These are phyloP conservation scores for Zeus faber DNA, from an alignment of 2,113 vertebrate species.

Conservation along the genomic window DNA sequence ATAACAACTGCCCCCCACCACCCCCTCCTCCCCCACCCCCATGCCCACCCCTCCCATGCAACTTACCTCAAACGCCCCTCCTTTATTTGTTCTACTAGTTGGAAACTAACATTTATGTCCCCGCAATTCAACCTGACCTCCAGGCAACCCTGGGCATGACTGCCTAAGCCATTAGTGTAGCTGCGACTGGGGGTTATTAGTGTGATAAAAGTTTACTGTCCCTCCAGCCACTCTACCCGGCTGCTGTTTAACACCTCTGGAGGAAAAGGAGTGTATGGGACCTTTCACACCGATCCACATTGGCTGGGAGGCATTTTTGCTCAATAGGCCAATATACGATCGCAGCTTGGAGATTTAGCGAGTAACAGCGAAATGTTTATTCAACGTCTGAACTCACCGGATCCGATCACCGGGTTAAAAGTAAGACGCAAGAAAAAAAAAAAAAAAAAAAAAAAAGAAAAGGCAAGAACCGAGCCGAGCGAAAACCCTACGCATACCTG, in stretches of 20 bases:
- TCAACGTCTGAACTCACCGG: slow-evolving; percentile 15
- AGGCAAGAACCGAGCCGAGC: slow-evolving; percentile 8
- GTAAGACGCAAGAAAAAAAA: too few species aligned
- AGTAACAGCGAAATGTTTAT: slow-evolving; percentile 23
- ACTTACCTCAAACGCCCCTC: slow-evolving; percentile 53
- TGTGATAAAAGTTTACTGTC: slow-evolving; percentile 74
- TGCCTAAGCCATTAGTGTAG: slow-evolving; percentile 67
- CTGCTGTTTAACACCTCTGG: slow-evolving; percentile 63
- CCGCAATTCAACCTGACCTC: slow-evolving; percentile 78
- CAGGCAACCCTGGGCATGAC: slow-evolving; percentile 62
- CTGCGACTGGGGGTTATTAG: slow-evolving; percentile 67
- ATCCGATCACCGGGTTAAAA: too few species aligned
- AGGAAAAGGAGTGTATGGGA: slow-evolving; percentile 38
- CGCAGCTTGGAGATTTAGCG: slow-evolving; percentile 11
- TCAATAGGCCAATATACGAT: slow-evolving; percentile 35
- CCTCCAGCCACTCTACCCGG: slow-evolving; percentile 53
- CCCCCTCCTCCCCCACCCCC: slow-evolving; percentile 7
- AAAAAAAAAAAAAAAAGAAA: too few species aligned
- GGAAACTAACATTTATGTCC: slow-evolving; percentile 67
- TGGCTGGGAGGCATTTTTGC: slow-evolving; percentile 57
- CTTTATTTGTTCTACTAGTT: slow-evolving; percentile 66
- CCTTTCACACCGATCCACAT: slow-evolving; percentile 41
- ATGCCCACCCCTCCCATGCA: not conserved
- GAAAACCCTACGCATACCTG: not conserved
- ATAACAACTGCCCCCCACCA: slow-evolving; percentile 53